phyloP scores from a whole-genome alignment of 2,113 vertebrate genomes.

The Dicaeum eximium region DNA sequence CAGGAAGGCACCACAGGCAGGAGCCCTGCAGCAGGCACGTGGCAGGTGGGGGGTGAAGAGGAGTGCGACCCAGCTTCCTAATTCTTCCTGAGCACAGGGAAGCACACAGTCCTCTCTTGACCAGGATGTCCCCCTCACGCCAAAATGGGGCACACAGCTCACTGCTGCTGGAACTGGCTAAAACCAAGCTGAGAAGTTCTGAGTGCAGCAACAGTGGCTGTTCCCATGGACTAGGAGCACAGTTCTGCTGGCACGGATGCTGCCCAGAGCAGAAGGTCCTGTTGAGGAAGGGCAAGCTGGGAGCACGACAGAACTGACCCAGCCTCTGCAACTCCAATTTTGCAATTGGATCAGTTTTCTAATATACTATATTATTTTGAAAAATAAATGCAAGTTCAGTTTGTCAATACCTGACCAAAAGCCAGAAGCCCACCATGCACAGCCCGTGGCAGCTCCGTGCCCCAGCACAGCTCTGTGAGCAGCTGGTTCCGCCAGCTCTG shows the following conservation, averaged over 20 bases:
- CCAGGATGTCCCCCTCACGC: too few species aligned
- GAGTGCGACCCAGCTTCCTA: fast-evolving
- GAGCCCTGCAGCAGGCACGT: fast-evolving
- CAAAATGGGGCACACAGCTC: not conserved
- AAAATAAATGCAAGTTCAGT: not conserved
- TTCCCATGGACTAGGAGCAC: fast-evolving
- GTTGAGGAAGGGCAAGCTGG: not conserved
- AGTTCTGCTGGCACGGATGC: fast-evolving
- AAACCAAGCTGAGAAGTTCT: not conserved
- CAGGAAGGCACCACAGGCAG: not conserved
- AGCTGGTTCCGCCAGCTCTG: fast-evolving
- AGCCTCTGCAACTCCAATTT: not conserved
- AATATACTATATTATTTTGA: not conserved
- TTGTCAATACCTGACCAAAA: not conserved
- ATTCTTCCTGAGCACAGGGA: not conserved
- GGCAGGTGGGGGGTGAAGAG: not conserved
- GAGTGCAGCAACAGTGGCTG: not conserved
- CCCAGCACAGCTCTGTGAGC: not conserved
- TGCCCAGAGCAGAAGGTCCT: not conserved
- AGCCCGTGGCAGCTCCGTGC: not conserved
- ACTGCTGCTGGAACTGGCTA: not conserved
- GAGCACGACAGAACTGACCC: not conserved
- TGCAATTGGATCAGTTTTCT: not conserved
- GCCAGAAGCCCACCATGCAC: not conserved
- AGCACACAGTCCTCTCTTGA: not conserved